Conservation (phyloP, 23 tunicate species). For the Pegea sp. region DNA sequence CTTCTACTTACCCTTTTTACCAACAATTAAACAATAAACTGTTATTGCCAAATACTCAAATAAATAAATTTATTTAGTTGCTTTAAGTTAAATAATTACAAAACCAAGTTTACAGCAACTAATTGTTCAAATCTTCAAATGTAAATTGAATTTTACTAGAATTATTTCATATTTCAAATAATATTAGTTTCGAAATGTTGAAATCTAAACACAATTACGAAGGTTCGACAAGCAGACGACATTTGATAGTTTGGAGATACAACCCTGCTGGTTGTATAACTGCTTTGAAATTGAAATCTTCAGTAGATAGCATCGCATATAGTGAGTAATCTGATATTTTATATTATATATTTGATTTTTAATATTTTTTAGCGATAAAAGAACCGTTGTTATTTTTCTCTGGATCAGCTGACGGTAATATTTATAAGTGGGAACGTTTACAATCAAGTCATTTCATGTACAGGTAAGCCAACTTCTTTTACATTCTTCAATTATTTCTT, state of each 20-base stretch:
- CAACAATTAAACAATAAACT: too few species aligned
- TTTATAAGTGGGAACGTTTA: constrained; percentile 70
- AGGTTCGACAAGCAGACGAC: constrained; percentile 72
- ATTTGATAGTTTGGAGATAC: constrained; percentile 65
- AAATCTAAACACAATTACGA: too few species aligned
- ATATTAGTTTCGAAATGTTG: too few species aligned
- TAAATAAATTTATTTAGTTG: too few species aligned
- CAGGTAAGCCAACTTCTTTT: constrained; percentile 19
- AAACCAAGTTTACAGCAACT: too few species aligned
- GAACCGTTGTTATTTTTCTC: constrained; percentile 74
- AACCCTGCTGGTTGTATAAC: constrained; percentile 66
- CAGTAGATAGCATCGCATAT: constrained; percentile 53
- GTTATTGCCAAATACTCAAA: too few species aligned
- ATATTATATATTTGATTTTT: background rate
- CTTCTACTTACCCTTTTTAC: too few species aligned
- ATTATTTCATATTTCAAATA: too few species aligned
- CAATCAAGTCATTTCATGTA: constrained; percentile 93
- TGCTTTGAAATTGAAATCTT: constrained; percentile 42
- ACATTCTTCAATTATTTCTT: background rate
- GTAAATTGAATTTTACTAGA: too few species aligned
- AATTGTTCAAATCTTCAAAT: too few species aligned
- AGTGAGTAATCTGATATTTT: constrained; percentile 20
- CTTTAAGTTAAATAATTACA: too few species aligned
- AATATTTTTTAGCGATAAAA: constrained; percentile 41
- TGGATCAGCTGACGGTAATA: constrained; percentile 36